These are phyloP conservation scores for Tychaedon coryphoeus DNA, from an alignment of 2,113 vertebrate species.

Conservation along the genomic window DNA sequence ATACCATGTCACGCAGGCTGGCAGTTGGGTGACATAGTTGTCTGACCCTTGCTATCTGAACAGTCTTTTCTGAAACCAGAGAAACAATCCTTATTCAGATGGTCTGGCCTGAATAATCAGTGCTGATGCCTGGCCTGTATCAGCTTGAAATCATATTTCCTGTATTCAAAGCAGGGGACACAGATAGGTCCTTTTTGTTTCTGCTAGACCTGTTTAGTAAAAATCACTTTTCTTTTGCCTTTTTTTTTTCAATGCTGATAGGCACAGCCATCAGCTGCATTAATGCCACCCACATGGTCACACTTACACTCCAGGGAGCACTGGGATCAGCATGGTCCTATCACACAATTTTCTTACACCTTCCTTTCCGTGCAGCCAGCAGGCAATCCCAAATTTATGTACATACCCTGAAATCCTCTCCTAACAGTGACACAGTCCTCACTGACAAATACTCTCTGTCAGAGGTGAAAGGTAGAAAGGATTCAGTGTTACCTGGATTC, in stretches of 20 bases:
- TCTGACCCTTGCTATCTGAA: background rate
- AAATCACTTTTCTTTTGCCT: background rate
- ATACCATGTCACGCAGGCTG: background rate
- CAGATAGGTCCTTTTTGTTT: background rate
- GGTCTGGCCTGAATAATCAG: background rate
- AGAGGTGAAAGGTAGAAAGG: background rate
- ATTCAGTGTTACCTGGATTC: background rate
- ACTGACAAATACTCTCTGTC: background rate
- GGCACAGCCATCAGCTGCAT: background rate
- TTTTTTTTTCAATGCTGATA: background rate
- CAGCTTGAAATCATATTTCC: background rate
- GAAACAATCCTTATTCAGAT: background rate
- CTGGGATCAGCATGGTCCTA: rapidly evolving
- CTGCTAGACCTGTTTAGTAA: background rate
- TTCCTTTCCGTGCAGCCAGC: background rate
- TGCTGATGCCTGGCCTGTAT: rapidly evolving
- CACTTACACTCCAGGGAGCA: background rate
- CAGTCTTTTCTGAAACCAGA: background rate
- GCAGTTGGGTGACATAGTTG: background rate
- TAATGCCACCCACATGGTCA: background rate
- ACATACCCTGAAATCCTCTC: background rate
- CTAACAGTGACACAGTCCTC: background rate
- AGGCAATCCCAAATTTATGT: background rate
- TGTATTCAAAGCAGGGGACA: background rate
- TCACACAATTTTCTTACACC: background rate